Conservation (phyloP, 2,797 vertebrate species). For the Pogoniulus pusillus region DNA sequence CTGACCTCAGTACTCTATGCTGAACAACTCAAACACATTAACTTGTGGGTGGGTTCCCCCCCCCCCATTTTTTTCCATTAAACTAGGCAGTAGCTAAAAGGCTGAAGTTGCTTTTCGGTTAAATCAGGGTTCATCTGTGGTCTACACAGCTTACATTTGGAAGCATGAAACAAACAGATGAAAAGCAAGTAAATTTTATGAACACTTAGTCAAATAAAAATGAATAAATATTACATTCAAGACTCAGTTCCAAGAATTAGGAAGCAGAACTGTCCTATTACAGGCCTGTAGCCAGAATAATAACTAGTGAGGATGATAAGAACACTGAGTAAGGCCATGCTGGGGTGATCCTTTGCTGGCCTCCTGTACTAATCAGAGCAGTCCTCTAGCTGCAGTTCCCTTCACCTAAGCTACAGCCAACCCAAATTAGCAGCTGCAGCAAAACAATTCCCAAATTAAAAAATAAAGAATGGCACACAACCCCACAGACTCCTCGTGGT, state of each 20-base stretch:
- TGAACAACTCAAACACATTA: neutral
- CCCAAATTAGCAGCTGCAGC: neutral
- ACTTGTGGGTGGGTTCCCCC: neutral
- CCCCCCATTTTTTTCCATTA: neutral
- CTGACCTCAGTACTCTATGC: neutral
- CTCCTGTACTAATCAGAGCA: neutral
- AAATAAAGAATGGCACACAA: neutral
- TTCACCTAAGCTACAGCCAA: neutral
- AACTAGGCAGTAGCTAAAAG: neutral
- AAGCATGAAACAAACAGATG: neutral
- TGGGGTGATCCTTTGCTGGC: neutral
- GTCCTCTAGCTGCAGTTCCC: neutral
- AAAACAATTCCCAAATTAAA: neutral
- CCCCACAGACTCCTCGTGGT: neutral
- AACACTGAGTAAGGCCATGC: fast-evolving
- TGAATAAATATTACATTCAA: neutral
- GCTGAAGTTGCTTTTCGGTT: neutral
- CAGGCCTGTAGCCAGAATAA: neutral
- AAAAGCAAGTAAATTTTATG: neutral
- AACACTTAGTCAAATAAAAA: neutral
- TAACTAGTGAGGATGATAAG: neutral
- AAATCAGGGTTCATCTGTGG: neutral
- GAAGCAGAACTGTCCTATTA: neutral
- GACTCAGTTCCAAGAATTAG: neutral
- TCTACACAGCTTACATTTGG: neutral